phyloP scores from a whole-genome alignment of 2,888 invertebrate genomes.

The Cybosia mesomella region DNA sequence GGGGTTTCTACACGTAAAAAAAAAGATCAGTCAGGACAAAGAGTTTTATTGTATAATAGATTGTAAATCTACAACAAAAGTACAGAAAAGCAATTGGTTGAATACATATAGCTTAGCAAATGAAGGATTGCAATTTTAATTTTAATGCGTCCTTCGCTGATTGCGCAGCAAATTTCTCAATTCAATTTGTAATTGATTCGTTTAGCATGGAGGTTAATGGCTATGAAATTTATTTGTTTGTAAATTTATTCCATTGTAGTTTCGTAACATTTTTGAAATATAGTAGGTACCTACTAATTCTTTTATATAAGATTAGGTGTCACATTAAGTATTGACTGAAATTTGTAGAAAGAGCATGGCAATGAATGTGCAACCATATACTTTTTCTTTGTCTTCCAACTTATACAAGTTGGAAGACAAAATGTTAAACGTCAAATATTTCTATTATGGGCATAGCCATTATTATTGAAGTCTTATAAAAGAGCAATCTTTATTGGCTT shows the following conservation, averaged over 20 bases:
- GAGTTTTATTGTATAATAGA: no score
- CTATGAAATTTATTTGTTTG: constrained; percentile 19
- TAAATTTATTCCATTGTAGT: constrained; percentile 24
- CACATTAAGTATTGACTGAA: background rate
- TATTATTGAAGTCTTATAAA: no score
- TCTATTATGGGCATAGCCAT: no score
- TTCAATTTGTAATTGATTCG: constrained; percentile 48
- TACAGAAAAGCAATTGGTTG: no score
- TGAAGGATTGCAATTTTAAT: constrained; percentile 36
- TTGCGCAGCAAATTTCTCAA: constrained; percentile 46
- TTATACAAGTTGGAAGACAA: background rate
- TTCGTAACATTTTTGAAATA: background rate
- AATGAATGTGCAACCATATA: no score
- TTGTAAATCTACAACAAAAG: no score
- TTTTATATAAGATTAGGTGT: background rate
- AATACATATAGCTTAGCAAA: constrained; percentile 24
- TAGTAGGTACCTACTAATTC: background rate
- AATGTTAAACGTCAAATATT: no score
- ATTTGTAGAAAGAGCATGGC: background rate
- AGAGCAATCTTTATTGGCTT: background rate
- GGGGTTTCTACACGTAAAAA: no score
- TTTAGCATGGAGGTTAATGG: constrained; percentile 41
- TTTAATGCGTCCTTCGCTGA: constrained; percentile 41
- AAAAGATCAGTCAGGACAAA: no score
- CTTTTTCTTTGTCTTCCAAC: no score